Conservation (phyloP, 2,797 vertebrate species). For the Choloepus didactylus region DNA sequence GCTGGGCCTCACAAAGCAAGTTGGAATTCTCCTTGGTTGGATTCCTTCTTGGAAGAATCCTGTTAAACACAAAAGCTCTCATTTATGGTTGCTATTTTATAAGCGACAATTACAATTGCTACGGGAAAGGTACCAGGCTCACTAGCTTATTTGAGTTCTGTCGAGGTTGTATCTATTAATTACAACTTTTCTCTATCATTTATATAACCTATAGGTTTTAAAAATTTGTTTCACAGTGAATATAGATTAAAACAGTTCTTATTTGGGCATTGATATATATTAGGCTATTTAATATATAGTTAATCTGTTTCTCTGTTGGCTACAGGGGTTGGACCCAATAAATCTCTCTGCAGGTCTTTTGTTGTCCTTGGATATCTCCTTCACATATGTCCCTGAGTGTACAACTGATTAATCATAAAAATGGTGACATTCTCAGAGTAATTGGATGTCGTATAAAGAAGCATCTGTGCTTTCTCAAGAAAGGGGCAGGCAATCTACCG, state of each 20-base stretch:
- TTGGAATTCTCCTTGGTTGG: not conserved
- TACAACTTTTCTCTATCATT: not conserved
- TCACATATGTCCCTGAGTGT: constrained; percentile 55
- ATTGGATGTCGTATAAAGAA: constrained; percentile 60
- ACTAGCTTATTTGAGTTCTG: constrained; percentile 45
- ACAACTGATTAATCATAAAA: constrained; percentile 75
- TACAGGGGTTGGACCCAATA: constrained; percentile 26
- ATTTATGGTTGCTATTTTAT: not conserved
- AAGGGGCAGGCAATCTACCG: not conserved
- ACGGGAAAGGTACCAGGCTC: not conserved
- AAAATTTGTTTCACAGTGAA: constrained; percentile 8
- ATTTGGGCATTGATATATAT: constrained; percentile 2
- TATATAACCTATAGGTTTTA: constrained; percentile 36
- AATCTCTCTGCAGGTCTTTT: constrained; percentile 60
- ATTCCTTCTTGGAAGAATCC: constrained; percentile 41
- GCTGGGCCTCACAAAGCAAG: not conserved
- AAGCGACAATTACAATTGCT: not conserved
- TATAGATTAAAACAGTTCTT: constrained; percentile 39
- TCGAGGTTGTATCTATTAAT: constrained; percentile 56
- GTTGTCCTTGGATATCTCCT: constrained; percentile 66
- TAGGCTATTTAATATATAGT: not conserved
- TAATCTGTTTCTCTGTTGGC: constrained; percentile 39
- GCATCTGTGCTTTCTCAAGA: constrained; percentile 67
- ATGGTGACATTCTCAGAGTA: constrained; percentile 61
- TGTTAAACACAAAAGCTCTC: constrained; percentile 40